These are phyloP conservation scores for Argya squamiceps DNA, from an alignment of 2,797 vertebrate genomes.

Conservation along the genomic window DNA sequence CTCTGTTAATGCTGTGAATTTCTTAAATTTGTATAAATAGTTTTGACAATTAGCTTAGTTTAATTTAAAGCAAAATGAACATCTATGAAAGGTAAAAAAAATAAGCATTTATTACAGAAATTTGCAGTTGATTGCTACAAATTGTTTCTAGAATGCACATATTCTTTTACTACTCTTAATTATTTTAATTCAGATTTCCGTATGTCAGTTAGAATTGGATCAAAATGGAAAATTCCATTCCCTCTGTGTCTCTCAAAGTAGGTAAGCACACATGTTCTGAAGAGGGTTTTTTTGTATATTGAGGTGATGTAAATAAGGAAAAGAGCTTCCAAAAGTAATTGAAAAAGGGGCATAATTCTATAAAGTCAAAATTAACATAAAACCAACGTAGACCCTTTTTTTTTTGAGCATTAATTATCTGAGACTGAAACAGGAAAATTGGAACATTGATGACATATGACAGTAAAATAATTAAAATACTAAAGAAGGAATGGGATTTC, in stretches of 20 bases:
- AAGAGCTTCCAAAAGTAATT: background rate
- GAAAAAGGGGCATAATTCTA: background rate
- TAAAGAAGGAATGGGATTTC: background rate
- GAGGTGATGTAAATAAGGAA: background rate
- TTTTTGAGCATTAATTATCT: background rate
- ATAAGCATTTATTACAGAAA: background rate
- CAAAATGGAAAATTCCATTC: background rate
- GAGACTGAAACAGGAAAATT: background rate
- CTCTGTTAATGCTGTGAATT: background rate
- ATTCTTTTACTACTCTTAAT: constrained; percentile 4
- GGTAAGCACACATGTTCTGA: background rate
- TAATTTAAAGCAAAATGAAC: background rate
- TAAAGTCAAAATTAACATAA: background rate
- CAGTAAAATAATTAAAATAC: background rate
- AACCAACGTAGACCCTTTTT: background rate
- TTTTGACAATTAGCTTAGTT: background rate
- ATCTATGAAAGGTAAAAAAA: constrained; percentile 5
- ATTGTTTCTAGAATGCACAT: background rate
- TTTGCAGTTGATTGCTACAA: background rate
- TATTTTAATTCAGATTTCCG: background rate
- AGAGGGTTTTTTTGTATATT: background rate
- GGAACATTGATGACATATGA: background rate
- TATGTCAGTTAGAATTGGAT: background rate
- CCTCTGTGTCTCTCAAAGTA: background rate
- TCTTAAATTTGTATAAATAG: background rate